Evolutionary conservation across 2,797 vertebrate genomes (phyloP).

Genomic region (Sebastes jordani): DNA sequence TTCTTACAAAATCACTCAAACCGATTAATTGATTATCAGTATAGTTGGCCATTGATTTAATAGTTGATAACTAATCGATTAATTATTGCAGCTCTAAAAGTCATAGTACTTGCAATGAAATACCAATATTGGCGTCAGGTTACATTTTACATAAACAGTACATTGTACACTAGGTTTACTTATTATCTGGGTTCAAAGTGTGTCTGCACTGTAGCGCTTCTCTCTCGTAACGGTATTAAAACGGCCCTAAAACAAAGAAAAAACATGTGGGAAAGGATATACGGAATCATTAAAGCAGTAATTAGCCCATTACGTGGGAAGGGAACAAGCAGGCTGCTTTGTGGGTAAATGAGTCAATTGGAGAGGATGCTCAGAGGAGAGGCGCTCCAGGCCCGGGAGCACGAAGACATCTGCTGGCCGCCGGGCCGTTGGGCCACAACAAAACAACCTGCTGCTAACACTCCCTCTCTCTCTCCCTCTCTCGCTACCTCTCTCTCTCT

Average conservation of each 20-base stretch:
- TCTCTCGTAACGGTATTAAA: neutral
- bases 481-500: conserved; percentile 29
- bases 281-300: conserved; percentile 80
- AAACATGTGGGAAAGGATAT: conserved; percentile 43
- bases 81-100: neutral
- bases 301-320: conserved; percentile 80
- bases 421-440: conserved; percentile 67
- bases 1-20: no score
- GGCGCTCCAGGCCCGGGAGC: conserved; percentile 64
- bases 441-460: conserved; percentile 76
- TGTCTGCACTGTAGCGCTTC: neutral
- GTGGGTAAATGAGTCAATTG: conserved; percentile 85
- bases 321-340: conserved; percentile 76
- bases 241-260: conserved; percentile 53
- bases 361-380: conserved; percentile 78
- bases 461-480: conserved; percentile 4
- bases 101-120: neutral
- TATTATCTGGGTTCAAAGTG: neutral
- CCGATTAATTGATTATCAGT: no score
- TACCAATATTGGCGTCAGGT: neutral
- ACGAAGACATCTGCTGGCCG: conserved; percentile 79
- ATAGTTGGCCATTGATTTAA: no score
- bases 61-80: no score
- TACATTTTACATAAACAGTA: neutral
- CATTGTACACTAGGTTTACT: neutral